Percentiles rank a stretch among this genome's conserved stretches.
These are phyloP conservation scores for Rhinogobius similis DNA, from an alignment of 2,113 vertebrate species.

Conservation along the genomic window DNA sequence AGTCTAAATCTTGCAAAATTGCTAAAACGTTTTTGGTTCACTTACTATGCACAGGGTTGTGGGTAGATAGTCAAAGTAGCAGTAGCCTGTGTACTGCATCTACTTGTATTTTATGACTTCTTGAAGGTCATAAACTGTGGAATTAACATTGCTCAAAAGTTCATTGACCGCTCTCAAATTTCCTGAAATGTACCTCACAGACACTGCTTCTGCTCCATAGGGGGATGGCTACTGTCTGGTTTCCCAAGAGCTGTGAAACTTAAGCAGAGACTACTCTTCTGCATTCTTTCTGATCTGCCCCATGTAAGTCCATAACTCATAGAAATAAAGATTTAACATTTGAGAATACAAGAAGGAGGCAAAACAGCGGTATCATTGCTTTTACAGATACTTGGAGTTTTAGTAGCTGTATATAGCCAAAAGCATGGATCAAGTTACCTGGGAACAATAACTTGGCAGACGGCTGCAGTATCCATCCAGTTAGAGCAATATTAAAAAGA, in stretches of 20 bases:
- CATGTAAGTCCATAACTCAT: conserved; percentile 2
- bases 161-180: conserved; percentile 49
- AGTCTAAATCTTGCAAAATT: not conserved
- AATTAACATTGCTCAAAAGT: conserved; percentile 56
- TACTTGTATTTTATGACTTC: conserved; percentile 33
- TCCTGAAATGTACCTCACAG: conserved; percentile 32
- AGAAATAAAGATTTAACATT: conserved; percentile 5
- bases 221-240: conserved; percentile 43
- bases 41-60: not conserved
- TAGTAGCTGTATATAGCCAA: conserved; percentile 20
- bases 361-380: conserved; percentile 1
- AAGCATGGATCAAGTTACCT: conserved; percentile 23
- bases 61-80: not conserved
- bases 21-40: not conserved
- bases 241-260: conserved; percentile 53
- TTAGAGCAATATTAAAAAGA: conserved; percentile 19
- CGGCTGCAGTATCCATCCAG: conserved; percentile 1
- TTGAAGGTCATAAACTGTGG: conserved; percentile 44
- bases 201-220: conserved; percentile 26
- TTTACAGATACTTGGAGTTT: conserved; percentile 1
- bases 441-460: conserved; percentile 26
- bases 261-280: conserved; percentile 26
- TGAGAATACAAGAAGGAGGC: not conserved
- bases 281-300: conserved; percentile 10
- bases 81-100: conserved; percentile 12